A percentile compares a stretch with the other conserved stretches of the same genome.
Evolutionary conservation across 2,797 vertebrate genomes (phyloP).

Genomic region (Taenioides sp.): DNA sequence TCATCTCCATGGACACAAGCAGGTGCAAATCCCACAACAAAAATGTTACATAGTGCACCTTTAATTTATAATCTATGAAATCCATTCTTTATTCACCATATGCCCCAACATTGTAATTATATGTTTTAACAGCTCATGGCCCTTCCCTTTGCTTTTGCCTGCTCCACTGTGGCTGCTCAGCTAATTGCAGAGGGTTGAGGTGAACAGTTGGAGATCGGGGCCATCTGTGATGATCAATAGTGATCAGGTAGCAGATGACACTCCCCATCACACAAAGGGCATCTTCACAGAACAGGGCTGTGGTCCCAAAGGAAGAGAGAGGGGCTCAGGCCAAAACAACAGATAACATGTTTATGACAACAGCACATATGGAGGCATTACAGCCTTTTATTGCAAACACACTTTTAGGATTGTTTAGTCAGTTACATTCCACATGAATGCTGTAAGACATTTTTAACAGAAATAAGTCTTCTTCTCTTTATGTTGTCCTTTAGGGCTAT

Average conservation of each 20-base stretch:
- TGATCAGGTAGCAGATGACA: constrained; percentile 66
- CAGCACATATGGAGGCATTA: neutral
- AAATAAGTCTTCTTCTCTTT: neutral
- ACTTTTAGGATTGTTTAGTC: neutral
- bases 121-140: neutral
- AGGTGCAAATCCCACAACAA: too few species aligned
- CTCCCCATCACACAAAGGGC: constrained; percentile 49
- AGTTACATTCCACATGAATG: neutral
- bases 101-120: neutral
- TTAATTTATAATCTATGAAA: neutral
- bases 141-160: neutral
- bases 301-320: constrained; percentile 19
- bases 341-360: constrained; percentile 18
- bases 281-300: constrained; percentile 50
- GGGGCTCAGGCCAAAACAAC: constrained; percentile 23
- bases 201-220: constrained; percentile 52
- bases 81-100: neutral
- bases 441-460: neutral
- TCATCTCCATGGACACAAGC: too few species aligned
- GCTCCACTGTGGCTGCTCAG: neutral
- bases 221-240: constrained; percentile 76
- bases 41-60: too few species aligned
- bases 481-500: neutral
- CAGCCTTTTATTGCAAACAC: constrained; percentile 1
- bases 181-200: constrained; percentile 17